Conservation (phyloP, 2,797 vertebrate species). For the Labeo calbasu region DNA sequence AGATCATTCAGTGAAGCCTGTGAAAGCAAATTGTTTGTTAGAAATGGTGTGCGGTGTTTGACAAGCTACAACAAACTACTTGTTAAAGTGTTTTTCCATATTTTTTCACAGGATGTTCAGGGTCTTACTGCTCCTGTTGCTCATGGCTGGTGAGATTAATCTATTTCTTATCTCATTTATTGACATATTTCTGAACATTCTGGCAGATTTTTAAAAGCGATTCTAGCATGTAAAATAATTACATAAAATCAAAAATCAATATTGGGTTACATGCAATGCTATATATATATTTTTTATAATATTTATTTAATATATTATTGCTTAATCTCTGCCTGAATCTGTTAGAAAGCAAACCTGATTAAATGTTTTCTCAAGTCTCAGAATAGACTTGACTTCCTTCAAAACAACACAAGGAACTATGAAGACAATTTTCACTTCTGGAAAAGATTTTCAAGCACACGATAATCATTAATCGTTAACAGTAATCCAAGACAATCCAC, state of each 20-base stretch:
- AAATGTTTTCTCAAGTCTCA: neutral
- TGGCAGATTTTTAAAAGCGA: neutral
- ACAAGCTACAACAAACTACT: neutral
- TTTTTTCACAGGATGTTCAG: constrained; percentile 72
- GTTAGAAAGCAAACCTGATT: neutral
- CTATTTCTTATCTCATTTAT: neutral
- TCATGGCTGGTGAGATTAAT: constrained; percentile 72
- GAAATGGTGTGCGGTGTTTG: neutral
- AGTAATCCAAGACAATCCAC: neutral
- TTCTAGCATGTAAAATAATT: no score
- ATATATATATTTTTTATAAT: no score
- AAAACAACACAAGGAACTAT: neutral
- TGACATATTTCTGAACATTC: neutral
- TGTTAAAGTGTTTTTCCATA: neutral
- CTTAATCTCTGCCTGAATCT: neutral
- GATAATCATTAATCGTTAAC: neutral
- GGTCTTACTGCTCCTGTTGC: constrained; percentile 65
- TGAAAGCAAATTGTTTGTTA: neutral
- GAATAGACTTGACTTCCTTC: neutral
- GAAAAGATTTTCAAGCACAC: neutral
- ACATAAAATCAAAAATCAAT: no score
- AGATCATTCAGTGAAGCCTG: neutral
- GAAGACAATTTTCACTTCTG: neutral
- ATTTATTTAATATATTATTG: no score
- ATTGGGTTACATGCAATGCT: no score